Evolutionary conservation across 2,888 invertebrate species (phyloP).

Genomic region (Spodoptera picta): DNA sequence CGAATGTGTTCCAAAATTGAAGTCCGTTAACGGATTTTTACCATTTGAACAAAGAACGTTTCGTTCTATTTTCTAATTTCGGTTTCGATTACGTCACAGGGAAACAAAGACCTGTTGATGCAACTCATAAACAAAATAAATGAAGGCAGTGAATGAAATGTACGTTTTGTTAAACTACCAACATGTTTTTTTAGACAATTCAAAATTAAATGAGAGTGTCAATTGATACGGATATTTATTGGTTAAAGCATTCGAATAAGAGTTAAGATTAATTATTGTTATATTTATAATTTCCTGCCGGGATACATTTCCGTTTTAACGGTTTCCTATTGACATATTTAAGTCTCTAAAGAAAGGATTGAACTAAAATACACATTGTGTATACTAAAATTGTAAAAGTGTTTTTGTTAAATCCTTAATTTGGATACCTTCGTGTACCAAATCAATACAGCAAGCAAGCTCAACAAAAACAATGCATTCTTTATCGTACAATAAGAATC

Average conservation of each 20-base stretch:
- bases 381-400: too few relatives aligned
- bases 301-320: slow-evolving; percentile 28
- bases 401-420: neutral
- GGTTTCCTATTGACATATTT: slow-evolving; percentile 23
- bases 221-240: slow-evolving; percentile 49
- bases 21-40: slow-evolving; percentile 66
- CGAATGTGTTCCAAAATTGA: slow-evolving; percentile 54
- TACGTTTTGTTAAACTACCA: slow-evolving; percentile 56
- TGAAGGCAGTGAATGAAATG: slow-evolving; percentile 71
- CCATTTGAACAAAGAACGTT: slow-evolving; percentile 73
- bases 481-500: slow-evolving; percentile 12
- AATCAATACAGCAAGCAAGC: slow-evolving; percentile 4
- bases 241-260: slow-evolving; percentile 34
- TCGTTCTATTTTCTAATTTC: slow-evolving; percentile 80
- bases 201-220: slow-evolving; percentile 46
- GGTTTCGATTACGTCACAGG: slow-evolving; percentile 76
- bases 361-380: neutral
- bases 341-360: neutral
- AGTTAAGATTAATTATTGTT: slow-evolving; percentile 32
- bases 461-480: slow-evolving; percentile 13
- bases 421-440: slow-evolving; percentile 3
- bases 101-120: slow-evolving; percentile 75
- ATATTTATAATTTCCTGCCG: slow-evolving; percentile 42
- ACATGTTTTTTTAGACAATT: slow-evolving; percentile 65
- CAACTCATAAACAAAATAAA: slow-evolving; percentile 74